phyloP scores from a whole-genome alignment of 2,888 invertebrate species.

The Endotricha flammealis region DNA sequence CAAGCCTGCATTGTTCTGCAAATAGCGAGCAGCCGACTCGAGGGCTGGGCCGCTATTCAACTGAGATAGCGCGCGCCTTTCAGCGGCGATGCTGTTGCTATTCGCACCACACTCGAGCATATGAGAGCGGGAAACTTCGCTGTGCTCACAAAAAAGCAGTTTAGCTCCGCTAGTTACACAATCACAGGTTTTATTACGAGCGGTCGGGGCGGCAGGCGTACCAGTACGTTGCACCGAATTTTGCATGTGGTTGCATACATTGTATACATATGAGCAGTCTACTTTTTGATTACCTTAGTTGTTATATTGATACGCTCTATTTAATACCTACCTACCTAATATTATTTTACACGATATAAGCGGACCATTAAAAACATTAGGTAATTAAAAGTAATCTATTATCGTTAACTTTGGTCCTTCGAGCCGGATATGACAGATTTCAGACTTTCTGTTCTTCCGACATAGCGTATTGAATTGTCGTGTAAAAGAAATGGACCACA shows the following conservation, averaged over 20 bases:
- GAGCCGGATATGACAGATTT: no score
- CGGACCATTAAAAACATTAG: no score
- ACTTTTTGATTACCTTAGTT: neutral
- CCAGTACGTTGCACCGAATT: conserved; percentile 15
- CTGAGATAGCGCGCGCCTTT: conserved; percentile 41
- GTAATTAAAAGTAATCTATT: no score
- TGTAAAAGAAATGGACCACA: no score
- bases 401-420: no score
- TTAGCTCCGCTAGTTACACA: conserved; percentile 38
- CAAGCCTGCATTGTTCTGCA: conserved; percentile 75
- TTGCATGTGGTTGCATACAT: conserved; percentile 11
- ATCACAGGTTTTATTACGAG: conserved; percentile 22
- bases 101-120: conserved; percentile 29
- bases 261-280: neutral
- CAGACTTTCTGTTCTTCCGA: no score
- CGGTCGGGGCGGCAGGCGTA: conserved; percentile 6
- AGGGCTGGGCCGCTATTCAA: conserved; percentile 66
- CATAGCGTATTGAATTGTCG: no score
- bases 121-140: conserved; percentile 39
- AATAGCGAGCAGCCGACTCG: conserved; percentile 52
- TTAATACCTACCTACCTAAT: no score
- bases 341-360: no score
- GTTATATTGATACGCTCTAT: no score
- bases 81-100: conserved; percentile 45
- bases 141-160: conserved; percentile 36